Evolutionary conservation across 2,797 vertebrate genomes (phyloP).

Genomic region (Tapirus indicus): DNA sequence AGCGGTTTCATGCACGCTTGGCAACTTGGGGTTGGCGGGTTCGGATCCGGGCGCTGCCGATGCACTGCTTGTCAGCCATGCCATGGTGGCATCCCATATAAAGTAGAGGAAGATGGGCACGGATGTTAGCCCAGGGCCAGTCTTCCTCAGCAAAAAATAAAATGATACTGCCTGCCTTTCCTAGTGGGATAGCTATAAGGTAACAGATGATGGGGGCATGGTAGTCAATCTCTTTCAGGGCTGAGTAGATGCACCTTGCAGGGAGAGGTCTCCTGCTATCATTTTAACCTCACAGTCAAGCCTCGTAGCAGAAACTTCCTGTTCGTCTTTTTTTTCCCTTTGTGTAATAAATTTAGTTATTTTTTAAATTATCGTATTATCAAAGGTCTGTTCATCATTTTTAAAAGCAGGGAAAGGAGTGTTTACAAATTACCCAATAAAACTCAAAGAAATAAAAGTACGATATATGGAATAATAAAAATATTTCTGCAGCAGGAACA

Average conservation of each 20-base stretch:
- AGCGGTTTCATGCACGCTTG: too few species aligned
- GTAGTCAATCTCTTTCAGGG: not conserved
- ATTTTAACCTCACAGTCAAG: slow-evolving; percentile 33
- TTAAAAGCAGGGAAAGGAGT: slow-evolving; percentile 24
- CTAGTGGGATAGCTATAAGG: not conserved
- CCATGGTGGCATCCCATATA: too few species aligned
- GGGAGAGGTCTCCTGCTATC: not conserved
- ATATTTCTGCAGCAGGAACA: slow-evolving; percentile 40
- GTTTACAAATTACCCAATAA: slow-evolving; percentile 34
- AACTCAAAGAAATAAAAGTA: slow-evolving; percentile 48
- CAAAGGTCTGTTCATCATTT: not conserved
- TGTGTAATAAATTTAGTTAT: not conserved
- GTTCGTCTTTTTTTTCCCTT: not conserved
- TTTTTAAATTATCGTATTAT: slow-evolving; percentile 1
- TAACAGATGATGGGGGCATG: not conserved
- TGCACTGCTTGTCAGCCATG: too few species aligned
- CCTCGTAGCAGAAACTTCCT: slow-evolving; percentile 6
- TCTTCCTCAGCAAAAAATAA: too few species aligned
- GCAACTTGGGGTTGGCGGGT: too few species aligned
- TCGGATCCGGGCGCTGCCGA: too few species aligned
- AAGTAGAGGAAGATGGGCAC: too few species aligned
- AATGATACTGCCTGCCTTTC: not conserved
- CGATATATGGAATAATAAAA: slow-evolving; percentile 24
- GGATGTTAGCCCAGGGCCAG: too few species aligned
- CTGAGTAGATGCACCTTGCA: not conserved